Conservation (phyloP, 2,113 vertebrate species). For the Sterna hirundo region DNA sequence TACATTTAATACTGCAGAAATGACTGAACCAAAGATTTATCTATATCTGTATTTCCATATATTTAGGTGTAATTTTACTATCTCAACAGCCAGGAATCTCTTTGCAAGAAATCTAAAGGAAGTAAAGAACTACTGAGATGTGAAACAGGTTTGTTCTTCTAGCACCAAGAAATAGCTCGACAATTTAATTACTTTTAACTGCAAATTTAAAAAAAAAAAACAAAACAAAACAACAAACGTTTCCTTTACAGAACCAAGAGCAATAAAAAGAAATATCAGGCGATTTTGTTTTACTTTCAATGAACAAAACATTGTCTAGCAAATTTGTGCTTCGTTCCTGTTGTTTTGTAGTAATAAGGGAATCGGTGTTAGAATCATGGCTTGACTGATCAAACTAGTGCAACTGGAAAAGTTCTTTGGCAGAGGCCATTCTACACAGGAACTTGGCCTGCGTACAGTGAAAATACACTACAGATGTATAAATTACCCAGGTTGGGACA, state of each 20-base stretch:
- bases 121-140: neutral
- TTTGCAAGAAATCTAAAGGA: neutral
- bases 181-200: neutral
- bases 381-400: conserved; percentile 33
- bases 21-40: neutral
- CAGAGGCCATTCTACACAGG: conserved; percentile 19
- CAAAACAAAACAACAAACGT: neutral
- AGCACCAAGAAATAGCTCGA: neutral
- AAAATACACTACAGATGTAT: conserved; percentile 67
- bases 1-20: neutral
- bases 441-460: conserved; percentile 66
- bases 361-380: conserved; percentile 5
- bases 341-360: neutral
- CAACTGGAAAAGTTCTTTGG: conserved; percentile 62
- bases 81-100: neutral
- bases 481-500: conserved; percentile 63
- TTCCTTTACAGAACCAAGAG: neutral
- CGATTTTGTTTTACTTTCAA: neutral
- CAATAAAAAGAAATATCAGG: neutral
- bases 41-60: neutral
- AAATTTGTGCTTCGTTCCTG: conserved; percentile 34
- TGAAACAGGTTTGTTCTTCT: neutral
- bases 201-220: neutral
- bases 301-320: conserved; percentile 9
- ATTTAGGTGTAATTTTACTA: neutral